Conservation (phyloP, 2,113 vertebrate genomes). For the Motacilla alba region DNA sequence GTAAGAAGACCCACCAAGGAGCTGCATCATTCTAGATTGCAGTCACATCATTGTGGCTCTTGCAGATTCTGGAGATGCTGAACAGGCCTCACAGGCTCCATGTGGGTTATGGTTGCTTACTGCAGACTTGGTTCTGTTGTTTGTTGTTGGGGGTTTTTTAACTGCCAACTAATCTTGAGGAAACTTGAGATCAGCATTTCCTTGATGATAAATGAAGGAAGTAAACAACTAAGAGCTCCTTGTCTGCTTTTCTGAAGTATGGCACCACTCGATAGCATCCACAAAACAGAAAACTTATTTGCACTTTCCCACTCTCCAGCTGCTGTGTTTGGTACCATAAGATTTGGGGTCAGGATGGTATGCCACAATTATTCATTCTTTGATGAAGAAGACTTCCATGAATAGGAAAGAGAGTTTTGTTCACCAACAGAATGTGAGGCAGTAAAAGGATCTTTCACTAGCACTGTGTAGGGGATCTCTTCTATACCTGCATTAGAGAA, state of each 20-base stretch:
- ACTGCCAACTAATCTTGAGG: background rate
- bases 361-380: background rate
- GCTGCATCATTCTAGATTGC: background rate
- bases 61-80: background rate
- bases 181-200: background rate
- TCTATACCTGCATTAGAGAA: background rate
- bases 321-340: background rate
- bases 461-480: rapidly evolving
- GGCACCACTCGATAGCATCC: background rate
- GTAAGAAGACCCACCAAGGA: background rate
- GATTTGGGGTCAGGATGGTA: background rate
- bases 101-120: background rate
- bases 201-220: background rate
- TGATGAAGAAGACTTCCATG: background rate
- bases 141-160: background rate
- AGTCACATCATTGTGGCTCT: background rate
- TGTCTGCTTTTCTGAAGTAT: background rate
- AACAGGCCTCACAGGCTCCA: background rate
- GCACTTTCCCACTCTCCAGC: background rate
- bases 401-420: background rate
- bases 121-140: background rate
- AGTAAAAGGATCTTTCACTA: background rate
- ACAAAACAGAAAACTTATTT: background rate
- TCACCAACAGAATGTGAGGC: background rate
- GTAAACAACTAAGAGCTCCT: background rate